Evolutionary conservation across 2,113 vertebrate genomes (phyloP).

Genomic region (Macquaria australasica): DNA sequence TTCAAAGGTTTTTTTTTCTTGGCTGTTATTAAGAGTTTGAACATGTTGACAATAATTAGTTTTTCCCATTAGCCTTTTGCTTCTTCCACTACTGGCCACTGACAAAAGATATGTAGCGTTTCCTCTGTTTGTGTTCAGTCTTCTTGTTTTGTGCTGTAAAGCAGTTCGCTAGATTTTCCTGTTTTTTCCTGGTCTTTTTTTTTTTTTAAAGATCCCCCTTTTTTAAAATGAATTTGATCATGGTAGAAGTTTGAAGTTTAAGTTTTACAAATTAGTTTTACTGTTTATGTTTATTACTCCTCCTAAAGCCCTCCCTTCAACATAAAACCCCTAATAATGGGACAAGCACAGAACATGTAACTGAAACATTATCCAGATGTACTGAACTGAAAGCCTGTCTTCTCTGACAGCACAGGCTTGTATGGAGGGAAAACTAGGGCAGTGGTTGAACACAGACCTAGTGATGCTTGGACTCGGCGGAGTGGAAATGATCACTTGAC

Average conservation of each 20-base stretch:
- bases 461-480: slow-evolving; percentile 62
- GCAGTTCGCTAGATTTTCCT: too few relatives aligned
- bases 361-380: slow-evolving; percentile 52
- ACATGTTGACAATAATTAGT: too few relatives aligned
- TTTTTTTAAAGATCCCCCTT: background rate
- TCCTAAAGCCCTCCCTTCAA: background rate
- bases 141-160: too few relatives aligned
- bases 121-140: too few relatives aligned
- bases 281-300: background rate
- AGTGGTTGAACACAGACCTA: slow-evolving; percentile 56
- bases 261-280: background rate
- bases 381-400: slow-evolving; percentile 11
- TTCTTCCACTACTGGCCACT: too few relatives aligned
- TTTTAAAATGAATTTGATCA: background rate
- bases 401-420: slow-evolving; percentile 8
- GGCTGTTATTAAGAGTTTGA: too few relatives aligned
- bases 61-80: too few relatives aligned
- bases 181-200: background rate
- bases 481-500: slow-evolving; percentile 76
- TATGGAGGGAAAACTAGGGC: slow-evolving; percentile 59
- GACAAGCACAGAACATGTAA: background rate
- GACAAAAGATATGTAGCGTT: too few relatives aligned
- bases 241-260: background rate
- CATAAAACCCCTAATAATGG: background rate
- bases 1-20: too few relatives aligned